These are phyloP conservation scores for Strigamia transsilvanica DNA, from an alignment of 2,888 invertebrate genomes.

Conservation along the genomic window DNA sequence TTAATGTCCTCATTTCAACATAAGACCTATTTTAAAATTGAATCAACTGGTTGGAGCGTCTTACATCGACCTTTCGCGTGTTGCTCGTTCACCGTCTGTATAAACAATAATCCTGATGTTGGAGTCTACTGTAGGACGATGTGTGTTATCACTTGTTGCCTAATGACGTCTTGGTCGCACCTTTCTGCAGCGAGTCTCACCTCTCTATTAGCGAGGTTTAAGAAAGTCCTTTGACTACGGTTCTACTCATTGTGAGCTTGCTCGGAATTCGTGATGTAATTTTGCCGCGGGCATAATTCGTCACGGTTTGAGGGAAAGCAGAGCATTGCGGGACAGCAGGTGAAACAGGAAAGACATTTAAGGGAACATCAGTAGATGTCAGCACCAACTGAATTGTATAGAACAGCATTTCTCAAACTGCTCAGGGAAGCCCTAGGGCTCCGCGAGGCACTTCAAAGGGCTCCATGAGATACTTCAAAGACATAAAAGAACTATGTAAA, in stretches of 20 bases:
- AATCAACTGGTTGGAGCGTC: neutral
- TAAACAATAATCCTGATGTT: neutral
- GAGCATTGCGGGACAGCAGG: neutral
- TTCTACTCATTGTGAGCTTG: neutral
- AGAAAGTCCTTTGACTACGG: neutral
- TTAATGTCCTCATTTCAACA: slow-evolving; percentile 8
- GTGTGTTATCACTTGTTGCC: neutral
- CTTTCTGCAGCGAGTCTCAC: neutral
- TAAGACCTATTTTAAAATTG: neutral
- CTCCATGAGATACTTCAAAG: no score
- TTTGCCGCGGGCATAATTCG: neutral
- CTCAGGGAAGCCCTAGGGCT: no score
- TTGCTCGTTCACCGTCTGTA: neutral
- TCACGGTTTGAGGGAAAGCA: neutral
- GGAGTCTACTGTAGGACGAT: neutral
- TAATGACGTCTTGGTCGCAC: neutral
- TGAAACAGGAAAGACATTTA: neutral
- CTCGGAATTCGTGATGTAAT: neutral
- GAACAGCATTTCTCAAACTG: no score
- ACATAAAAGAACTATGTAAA: no score
- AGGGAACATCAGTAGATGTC: neutral
- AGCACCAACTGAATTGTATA: neutral
- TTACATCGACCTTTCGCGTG: neutral
- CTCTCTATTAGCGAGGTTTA: neutral
- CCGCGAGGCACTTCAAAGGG: no score